phyloP scores from a whole-genome alignment of 2,888 invertebrate genomes.

The Parapristionchus giblindavisi region DNA sequence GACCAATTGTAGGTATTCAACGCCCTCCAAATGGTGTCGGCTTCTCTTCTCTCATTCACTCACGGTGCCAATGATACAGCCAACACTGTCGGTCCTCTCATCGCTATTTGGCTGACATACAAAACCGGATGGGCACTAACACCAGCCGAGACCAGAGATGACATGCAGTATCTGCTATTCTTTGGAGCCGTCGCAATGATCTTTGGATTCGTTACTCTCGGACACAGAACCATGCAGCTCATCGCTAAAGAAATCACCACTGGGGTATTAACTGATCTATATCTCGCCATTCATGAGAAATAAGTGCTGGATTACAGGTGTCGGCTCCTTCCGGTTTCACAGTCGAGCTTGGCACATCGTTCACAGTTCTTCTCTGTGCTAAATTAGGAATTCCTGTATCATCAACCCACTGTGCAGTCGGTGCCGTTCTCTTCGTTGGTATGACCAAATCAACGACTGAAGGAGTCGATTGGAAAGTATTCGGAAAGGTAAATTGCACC shows the following conservation, averaged over 20 bases:
- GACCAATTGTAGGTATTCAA: constrained; percentile 55
- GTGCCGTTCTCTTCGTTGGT: constrained; percentile 61
- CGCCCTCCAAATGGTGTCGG: constrained; percentile 92
- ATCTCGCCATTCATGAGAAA: no score
- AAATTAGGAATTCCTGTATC: constrained; percentile 59
- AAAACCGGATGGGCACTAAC: constrained; percentile 56
- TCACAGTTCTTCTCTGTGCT: constrained; percentile 61
- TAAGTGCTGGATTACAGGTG: constrained; percentile 31
- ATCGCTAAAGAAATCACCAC: constrained; percentile 57
- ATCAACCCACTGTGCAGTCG: constrained; percentile 63
- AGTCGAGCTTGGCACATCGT: constrained; percentile 62
- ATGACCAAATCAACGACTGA: constrained; percentile 53
- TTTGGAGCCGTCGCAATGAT: constrained; percentile 57
- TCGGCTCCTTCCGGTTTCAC: constrained; percentile 59
- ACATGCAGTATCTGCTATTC: constrained; percentile 51
- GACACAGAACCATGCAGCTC: constrained; percentile 57
- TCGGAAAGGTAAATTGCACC: constrained; percentile 24
- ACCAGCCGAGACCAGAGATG: constrained; percentile 54
- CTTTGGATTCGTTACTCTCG: constrained; percentile 56
- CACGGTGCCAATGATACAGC: constrained; percentile 85
- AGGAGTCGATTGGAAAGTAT: constrained; percentile 50
- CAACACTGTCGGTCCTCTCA: constrained; percentile 62
- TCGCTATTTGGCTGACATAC: constrained; percentile 56
- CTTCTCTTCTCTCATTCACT: constrained; percentile 95
- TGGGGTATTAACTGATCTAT: constrained; percentile 47